Conservation (phyloP, 2,113 vertebrate species). For the Ictalurus punctatus region DNA sequence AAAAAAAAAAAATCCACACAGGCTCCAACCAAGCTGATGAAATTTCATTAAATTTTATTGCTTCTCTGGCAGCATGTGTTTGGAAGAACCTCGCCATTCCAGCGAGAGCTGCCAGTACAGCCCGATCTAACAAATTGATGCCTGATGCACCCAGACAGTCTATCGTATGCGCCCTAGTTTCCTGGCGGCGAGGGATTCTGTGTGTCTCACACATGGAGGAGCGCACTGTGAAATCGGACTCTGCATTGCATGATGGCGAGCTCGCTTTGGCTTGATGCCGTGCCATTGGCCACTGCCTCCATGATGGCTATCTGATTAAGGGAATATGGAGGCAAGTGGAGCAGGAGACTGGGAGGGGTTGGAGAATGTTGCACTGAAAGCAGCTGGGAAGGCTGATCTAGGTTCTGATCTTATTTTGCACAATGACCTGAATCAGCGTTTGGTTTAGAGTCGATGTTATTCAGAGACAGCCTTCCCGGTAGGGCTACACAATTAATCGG, state of each 20-base stretch:
- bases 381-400: slow-evolving; percentile 15
- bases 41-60: slow-evolving; percentile 34
- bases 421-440: background rate
- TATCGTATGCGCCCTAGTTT: slow-evolving; percentile 30
- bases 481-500: too few species aligned
- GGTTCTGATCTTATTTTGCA: background rate
- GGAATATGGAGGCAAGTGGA: slow-evolving; percentile 14
- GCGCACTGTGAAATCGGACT: slow-evolving; percentile 40
- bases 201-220: slow-evolving; percentile 30
- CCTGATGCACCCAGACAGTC: slow-evolving; percentile 41
- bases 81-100: slow-evolving; percentile 23
- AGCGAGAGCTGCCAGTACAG: slow-evolving; percentile 31
- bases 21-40: slow-evolving; percentile 17
- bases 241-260: slow-evolving; percentile 9
- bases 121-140: slow-evolving; percentile 44
- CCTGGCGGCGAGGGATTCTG: slow-evolving; percentile 28
- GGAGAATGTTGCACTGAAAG: background rate
- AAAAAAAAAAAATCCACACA: background rate
- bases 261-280: slow-evolving; percentile 24
- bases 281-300: slow-evolving; percentile 14
- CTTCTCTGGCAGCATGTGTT: slow-evolving; percentile 27
- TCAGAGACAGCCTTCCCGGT: background rate
- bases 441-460: background rate
- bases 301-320: slow-evolving; percentile 34
- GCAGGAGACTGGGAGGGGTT: background rate